Percentiles rank a stretch among this genome's conserved stretches.
These are phyloP conservation scores for Plagodis dolabraria DNA, from an alignment of 2,888 invertebrate genomes.

Conservation along the genomic window DNA sequence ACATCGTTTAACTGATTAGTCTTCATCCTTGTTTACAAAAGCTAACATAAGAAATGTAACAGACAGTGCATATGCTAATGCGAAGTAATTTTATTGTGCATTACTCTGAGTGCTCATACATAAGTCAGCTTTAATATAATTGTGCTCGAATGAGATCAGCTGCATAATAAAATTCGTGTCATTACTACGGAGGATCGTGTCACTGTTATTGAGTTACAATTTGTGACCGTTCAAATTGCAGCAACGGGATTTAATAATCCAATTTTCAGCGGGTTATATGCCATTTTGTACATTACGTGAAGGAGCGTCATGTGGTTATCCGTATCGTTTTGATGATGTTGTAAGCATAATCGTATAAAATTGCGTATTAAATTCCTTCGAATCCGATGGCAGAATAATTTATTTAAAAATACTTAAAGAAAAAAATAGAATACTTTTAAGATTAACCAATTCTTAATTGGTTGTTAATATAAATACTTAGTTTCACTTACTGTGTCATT, in stretches of 20 bases:
- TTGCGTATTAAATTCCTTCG: too few species aligned
- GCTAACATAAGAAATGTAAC: conserved; percentile 5
- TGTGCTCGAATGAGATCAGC: conserved; percentile 38
- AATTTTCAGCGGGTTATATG: conserved; percentile 30
- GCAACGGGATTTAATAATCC: conserved; percentile 44
- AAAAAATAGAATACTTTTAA: too few species aligned
- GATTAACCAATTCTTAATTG: too few species aligned
- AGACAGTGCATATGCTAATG: conserved; percentile 8
- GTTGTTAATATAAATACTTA: conserved; percentile 32
- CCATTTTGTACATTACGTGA: conserved; percentile 12
- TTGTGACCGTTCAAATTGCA: conserved; percentile 40
- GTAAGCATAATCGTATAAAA: conserved; percentile 1
- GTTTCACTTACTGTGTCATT: too few species aligned
- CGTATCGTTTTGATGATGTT: conserved; percentile 9
- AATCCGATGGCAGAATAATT: too few species aligned
- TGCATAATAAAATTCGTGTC: conserved; percentile 32
- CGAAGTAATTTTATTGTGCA: conserved; percentile 9
- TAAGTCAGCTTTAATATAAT: conserved; percentile 18
- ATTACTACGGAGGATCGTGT: conserved; percentile 30
- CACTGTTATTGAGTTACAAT: conserved; percentile 38
- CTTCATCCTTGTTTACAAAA: conserved; percentile 5
- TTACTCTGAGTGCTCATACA: conserved; percentile 2
- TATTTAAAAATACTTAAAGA: too few species aligned
- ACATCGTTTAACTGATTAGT: conserved; percentile 12
- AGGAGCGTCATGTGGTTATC: conserved; percentile 7